Conservation (phyloP, 2,888 invertebrate species). For the Parnassius orleans region DNA sequence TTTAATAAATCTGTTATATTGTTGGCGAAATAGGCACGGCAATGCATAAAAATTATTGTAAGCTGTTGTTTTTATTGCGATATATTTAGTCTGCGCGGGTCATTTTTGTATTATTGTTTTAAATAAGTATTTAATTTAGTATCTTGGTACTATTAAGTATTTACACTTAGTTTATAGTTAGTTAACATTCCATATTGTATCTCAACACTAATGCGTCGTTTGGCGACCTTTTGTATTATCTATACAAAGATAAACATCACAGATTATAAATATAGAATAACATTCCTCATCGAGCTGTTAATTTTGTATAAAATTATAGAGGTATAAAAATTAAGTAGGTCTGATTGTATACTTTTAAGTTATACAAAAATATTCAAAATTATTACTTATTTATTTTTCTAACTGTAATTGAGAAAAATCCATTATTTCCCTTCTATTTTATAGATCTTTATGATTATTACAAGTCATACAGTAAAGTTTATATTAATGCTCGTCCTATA, state of each 20-base stretch:
- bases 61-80: conserved; percentile 33
- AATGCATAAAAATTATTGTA: conserved; percentile 28
- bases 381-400: background rate
- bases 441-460: background rate
- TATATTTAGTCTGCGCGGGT: conserved; percentile 42
- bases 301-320: conserved; percentile 9
- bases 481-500: conserved; percentile 3
- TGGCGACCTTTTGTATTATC: conserved; percentile 1
- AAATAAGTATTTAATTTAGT: conserved; percentile 69
- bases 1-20: too few relatives aligned
- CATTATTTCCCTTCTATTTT: background rate
- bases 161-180: conserved; percentile 55
- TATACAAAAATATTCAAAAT: too few relatives aligned
- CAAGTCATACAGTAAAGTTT: background rate
- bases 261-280: conserved; percentile 40
- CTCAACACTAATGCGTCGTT: conserved; percentile 28
- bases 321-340: background rate
- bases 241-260: conserved; percentile 42
- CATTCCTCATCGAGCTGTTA: conserved; percentile 26
- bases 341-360: too few relatives aligned
- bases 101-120: conserved; percentile 53
- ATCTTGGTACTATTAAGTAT: conserved; percentile 66
- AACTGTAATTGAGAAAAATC: background rate
- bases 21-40: background rate
- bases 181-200: conserved; percentile 69